Percentiles rank a stretch among this genome's conserved stretches.
phyloP scores from a whole-genome alignment of 2,888 invertebrate genomes.

The Aporophyla nigra region DNA sequence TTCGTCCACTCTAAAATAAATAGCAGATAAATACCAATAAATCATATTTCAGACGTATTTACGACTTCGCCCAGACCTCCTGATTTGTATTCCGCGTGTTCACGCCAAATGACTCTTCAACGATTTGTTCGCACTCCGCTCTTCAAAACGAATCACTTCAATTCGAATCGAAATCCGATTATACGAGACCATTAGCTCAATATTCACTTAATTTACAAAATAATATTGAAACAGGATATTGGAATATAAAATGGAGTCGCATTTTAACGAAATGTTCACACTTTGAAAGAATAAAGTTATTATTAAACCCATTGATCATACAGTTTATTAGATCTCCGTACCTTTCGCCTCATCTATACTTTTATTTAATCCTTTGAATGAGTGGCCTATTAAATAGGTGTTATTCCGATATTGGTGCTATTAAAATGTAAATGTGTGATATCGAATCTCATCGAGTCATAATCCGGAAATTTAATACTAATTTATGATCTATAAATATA shows the following conservation, averaged over 20 bases:
- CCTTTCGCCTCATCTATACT: constrained; percentile 43
- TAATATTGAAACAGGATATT: constrained; percentile 30
- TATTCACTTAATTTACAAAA: constrained; percentile 44
- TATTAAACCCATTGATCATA: constrained; percentile 48
- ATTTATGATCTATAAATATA: constrained; percentile 81
- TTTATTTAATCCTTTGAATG: constrained; percentile 67
- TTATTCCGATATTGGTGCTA: constrained; percentile 76
- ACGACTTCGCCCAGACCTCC: constrained; percentile 79
- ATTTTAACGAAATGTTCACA: constrained; percentile 19
- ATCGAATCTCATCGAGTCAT: constrained; percentile 81
- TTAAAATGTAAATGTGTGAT: constrained; percentile 83
- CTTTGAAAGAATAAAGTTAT: constrained; percentile 43
- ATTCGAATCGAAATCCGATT: constrained; percentile 61
- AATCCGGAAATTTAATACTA: constrained; percentile 80
- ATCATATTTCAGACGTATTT: constrained; percentile 77
- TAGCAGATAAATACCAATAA: constrained; percentile 39
- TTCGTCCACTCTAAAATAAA: constrained; percentile 31
- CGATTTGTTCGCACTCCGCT: constrained; percentile 68
- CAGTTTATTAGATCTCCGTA: constrained; percentile 57
- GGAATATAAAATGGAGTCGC: constrained; percentile 10
- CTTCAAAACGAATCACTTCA: constrained; percentile 61
- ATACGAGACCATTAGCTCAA: constrained; percentile 44
- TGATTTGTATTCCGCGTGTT: constrained; percentile 97
- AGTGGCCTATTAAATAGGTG: constrained; percentile 69
- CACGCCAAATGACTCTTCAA: constrained; percentile 90